A percentile compares a stretch with the other conserved stretches of the same genome.
Conservation (phyloP, 2,888 invertebrate genomes). For the Nemapogon koenigi region DNA sequence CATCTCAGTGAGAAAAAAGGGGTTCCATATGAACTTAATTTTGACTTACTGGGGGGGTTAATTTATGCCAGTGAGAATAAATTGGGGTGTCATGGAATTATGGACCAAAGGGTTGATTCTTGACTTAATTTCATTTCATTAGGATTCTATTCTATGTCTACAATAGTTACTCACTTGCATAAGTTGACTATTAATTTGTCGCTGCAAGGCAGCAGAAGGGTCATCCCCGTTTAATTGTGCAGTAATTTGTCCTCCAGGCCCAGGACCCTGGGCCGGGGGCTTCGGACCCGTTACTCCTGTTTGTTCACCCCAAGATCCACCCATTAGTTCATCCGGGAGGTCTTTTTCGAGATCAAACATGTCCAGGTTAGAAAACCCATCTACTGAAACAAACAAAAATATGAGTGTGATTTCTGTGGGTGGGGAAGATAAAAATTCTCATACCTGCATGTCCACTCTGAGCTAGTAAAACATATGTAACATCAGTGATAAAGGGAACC, state of each 20-base stretch:
- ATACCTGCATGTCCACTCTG: no score
- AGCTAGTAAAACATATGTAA: no score
- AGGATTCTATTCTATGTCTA: neutral
- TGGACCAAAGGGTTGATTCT: no score
- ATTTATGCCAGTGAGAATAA: no score
- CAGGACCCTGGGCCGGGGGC: conserved; percentile 84
- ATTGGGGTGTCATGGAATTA: no score
- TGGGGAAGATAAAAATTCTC: no score
- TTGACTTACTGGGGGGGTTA: no score
- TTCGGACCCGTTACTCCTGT: conserved; percentile 70
- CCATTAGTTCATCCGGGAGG: conserved; percentile 89
- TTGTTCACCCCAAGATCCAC: conserved; percentile 79
- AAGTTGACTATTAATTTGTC: conserved; percentile 71
- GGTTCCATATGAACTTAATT: no score
- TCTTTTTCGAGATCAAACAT: conserved; percentile 92
- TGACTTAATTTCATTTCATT: no score
- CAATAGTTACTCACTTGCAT: conserved; percentile 41
- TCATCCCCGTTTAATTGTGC: conserved; percentile 76
- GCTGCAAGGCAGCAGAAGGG: conserved; percentile 62
- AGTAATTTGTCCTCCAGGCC: conserved; percentile 70
- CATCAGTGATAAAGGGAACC: no score
- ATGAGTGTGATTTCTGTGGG: no score
- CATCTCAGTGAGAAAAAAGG: no score
- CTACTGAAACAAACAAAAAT: conserved; percentile 45
- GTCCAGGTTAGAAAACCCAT: conserved; percentile 83